Conservation (phyloP, 2,113 vertebrate species). For the Fulmarus glacialis region DNA sequence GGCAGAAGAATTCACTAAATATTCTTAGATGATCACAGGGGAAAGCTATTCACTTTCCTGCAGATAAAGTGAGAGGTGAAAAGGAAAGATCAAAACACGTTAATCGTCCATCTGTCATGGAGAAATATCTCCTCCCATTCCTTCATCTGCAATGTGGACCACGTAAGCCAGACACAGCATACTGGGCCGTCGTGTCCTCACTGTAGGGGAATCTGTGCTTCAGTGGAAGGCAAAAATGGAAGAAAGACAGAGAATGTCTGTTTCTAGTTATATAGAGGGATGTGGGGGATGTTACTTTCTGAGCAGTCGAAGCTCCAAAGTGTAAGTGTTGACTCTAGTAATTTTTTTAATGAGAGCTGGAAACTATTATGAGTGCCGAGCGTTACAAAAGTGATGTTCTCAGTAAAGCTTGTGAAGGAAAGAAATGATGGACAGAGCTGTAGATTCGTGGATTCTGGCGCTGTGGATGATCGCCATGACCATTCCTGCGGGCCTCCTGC, state of each 20-base stretch:
- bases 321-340: neutral
- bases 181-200: rapidly evolving
- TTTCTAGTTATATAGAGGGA: neutral
- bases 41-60: neutral
- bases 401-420: neutral
- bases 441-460: neutral
- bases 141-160: neutral
- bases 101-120: neutral
- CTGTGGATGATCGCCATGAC: neutral
- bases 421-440: neutral
- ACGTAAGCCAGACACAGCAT: rapidly evolving
- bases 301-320: neutral
- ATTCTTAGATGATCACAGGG: neutral
- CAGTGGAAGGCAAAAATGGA: neutral
- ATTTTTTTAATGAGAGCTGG: neutral
- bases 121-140: neutral
- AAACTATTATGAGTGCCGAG: neutral
- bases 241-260: neutral
- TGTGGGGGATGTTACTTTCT: neutral
- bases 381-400: neutral
- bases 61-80: neutral
- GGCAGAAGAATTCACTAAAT: neutral
- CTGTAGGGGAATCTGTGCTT: neutral
- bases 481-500: neutral
- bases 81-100: neutral